Conservation (phyloP, 2,797 vertebrate species). For the Champsocephalus gunnari region DNA sequence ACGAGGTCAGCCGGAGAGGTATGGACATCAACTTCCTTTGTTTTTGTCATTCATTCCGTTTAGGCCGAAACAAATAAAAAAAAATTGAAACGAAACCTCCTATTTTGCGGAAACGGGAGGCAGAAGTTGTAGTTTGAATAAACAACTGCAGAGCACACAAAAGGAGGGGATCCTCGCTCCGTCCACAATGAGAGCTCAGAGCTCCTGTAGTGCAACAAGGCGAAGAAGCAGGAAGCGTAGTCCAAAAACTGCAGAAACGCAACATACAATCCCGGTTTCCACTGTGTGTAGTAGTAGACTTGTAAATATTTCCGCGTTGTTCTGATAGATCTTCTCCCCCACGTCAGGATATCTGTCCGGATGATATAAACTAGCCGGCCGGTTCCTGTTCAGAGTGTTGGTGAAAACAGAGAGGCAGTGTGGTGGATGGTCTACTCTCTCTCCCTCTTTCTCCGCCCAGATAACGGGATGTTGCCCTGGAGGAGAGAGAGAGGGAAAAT, state of each 20-base stretch:
- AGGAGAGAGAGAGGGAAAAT: slow-evolving; percentile 21
- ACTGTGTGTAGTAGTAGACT: background rate
- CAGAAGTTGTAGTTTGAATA: slow-evolving; percentile 63
- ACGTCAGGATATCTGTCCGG: slow-evolving; percentile 12
- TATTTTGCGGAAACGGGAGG: slow-evolving; percentile 34
- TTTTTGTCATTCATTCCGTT: slow-evolving; percentile 90
- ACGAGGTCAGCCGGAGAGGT: slow-evolving; percentile 79
- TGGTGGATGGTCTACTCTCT: slow-evolving; percentile 52
- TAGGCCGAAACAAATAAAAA: slow-evolving; percentile 49
- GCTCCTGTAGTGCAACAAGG: slow-evolving; percentile 39
- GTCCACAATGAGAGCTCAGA: slow-evolving; percentile 22
- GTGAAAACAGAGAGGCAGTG: slow-evolving; percentile 54
- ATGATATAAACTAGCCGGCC: slow-evolving; percentile 39
- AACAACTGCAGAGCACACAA: slow-evolving; percentile 71
- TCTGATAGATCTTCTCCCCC: slow-evolving; percentile 12
- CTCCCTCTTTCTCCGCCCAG: slow-evolving; percentile 77
- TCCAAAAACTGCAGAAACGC: slow-evolving; percentile 4
- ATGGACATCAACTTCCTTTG: slow-evolving; percentile 87
- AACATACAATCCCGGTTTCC: background rate
- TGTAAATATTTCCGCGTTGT: slow-evolving; percentile 41
- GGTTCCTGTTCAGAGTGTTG: slow-evolving; percentile 51
- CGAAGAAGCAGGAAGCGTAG: slow-evolving; percentile 29
- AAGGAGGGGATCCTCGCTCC: slow-evolving; percentile 55
- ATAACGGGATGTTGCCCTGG: slow-evolving; percentile 68
- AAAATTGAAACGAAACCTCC: slow-evolving; percentile 65